Evolutionary conservation across 2,888 invertebrate species (phyloP), one percentile per base, ranked within the genome.

Genomic region (Drosophila differens): DNA sequence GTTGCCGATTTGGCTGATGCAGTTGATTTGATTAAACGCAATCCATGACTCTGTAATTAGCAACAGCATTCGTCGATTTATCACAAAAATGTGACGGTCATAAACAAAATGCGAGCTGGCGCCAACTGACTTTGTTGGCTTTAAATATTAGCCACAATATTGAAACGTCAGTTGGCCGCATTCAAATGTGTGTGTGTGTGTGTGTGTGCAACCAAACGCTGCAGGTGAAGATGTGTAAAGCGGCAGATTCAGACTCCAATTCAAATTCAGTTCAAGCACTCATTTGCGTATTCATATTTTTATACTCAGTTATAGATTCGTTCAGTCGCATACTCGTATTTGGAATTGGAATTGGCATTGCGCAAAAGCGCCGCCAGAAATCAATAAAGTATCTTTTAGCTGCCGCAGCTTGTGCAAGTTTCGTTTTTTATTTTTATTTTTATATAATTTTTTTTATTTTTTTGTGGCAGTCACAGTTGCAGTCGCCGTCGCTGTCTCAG

Each of bases 211-310:
- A 44, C 62, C 53, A 16, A 54, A 52, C 78, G 63, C 85, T 83
- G 84, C 87, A 83, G 89, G 83, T 87, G 87, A 87, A 89, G 87
- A 89, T 89, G 87, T 83, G 83, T 16, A 37, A 19, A 37, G 37
- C 16, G 19, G 37, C 74, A 51, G 35, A 70, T 75, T 39, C 61
- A 44, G 49, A 67, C 75, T 76, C 60, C 47, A 63, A 66, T 75
- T 74, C 59, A 52, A 63, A 66, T 75, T 78, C 59, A 41, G 53
- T 65, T 72, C 64, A 57, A 61, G 55, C 62, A 79, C 41, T 65
- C 53, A 47, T 47, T 41, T 41, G 28, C 54, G 25, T 55, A 68
- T 65, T 61, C 65, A 41, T 61, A 71, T 63, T 65, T 68, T 66
- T 37, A 55, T 22, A 66, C 63, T 62, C 52, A 70, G 69, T 65